Evolutionary conservation across 1,140 invertebrate genomes (phyloP).

Genomic region (Helicoverpa armigera): DNA sequence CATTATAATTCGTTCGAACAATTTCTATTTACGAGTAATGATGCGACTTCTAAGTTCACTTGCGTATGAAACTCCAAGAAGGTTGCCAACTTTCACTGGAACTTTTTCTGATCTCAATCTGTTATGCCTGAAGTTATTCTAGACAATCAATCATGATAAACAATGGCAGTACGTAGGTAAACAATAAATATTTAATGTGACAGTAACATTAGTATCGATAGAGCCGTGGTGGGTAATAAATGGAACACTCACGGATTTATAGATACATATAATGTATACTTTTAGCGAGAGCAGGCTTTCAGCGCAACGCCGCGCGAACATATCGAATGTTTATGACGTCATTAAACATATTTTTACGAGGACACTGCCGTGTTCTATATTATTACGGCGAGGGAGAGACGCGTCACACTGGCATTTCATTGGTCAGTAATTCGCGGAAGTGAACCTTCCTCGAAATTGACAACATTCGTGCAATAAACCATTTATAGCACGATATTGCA

Average conservation of each 20-base stretch:
- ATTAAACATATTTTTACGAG: constrained; percentile 86
- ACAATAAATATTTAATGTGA: constrained; percentile 65
- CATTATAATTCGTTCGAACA: constrained; percentile 54
- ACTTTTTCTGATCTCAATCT: background rate
- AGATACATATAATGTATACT: constrained; percentile 73
- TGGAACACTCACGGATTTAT: constrained; percentile 79
- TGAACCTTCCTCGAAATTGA: constrained; percentile 76
- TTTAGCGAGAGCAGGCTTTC: constrained; percentile 73
- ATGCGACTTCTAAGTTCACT: constrained; percentile 28
- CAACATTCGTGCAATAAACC: constrained; percentile 76
- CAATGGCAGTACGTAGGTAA: constrained; percentile 48
- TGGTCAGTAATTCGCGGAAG: constrained; percentile 76
- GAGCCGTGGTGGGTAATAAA: constrained; percentile 71
- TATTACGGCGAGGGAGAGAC: constrained; percentile 74
- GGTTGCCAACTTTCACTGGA: background rate
- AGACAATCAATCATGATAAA: background rate
- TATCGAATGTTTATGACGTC: constrained; percentile 83
- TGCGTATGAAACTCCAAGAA: background rate
- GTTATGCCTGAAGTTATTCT: background rate
- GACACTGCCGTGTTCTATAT: constrained; percentile 77
- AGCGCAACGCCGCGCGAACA: constrained; percentile 67
- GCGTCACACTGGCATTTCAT: constrained; percentile 71
- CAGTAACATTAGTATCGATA: constrained; percentile 70
- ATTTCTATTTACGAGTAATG: constrained; percentile 47
- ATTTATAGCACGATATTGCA: constrained; percentile 70